phyloP scores from a whole-genome alignment of 2,888 invertebrate species.

The Erebia epiphron region DNA sequence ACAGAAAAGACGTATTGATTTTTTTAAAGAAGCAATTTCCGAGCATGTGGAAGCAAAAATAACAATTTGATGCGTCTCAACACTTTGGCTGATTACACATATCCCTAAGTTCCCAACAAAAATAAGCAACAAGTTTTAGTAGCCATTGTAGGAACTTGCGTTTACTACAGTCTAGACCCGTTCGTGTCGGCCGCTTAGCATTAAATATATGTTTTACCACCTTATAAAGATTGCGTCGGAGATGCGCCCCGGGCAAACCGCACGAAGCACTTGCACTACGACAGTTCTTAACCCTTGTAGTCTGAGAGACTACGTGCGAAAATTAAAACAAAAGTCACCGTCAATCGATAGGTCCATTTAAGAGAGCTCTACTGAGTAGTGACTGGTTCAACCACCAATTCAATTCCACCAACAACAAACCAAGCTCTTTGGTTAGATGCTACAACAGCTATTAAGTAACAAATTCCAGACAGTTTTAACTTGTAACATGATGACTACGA shows the following conservation, averaged over 20 bases:
- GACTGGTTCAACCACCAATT: no score
- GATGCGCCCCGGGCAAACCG: constrained; percentile 70
- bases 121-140: constrained; percentile 27
- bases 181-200: constrained; percentile 74
- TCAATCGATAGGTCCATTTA: no score
- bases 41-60: no score
- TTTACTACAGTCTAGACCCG: constrained; percentile 50
- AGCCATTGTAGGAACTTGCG: constrained; percentile 47
- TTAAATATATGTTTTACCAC: constrained; percentile 83
- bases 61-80: no score
- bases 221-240: constrained; percentile 78
- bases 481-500: no score
- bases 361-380: no score
- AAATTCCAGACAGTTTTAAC: no score
- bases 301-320: constrained; percentile 44
- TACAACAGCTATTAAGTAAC: no score
- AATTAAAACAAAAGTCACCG: not conserved
- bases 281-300: constrained; percentile 58
- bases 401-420: no score
- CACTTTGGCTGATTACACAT: not conserved
- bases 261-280: constrained; percentile 73
- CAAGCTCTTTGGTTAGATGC: no score
- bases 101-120: not conserved
- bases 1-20: no score
- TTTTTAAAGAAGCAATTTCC: no score